These are phyloP conservation scores for Planococcus citri DNA, from an alignment of 1,140 invertebrate genomes.

Conservation along the genomic window DNA sequence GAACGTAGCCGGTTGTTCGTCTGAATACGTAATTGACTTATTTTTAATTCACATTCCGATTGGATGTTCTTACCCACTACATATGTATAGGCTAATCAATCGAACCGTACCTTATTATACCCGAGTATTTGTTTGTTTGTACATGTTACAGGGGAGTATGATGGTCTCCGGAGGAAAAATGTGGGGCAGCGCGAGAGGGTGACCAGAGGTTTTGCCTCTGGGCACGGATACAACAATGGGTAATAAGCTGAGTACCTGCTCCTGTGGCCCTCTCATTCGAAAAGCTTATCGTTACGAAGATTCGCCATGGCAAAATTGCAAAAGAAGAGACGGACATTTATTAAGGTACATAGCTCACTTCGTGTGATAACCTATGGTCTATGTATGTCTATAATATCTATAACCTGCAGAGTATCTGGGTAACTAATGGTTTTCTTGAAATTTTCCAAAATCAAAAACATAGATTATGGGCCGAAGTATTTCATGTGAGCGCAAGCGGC, in stretches of 20 bases:
- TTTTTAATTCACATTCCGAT: too few relatives aligned
- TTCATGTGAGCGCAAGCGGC: conserved; percentile 82
- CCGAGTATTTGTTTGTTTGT: too few relatives aligned
- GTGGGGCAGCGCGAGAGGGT: conserved; percentile 20
- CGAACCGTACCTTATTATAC: too few relatives aligned
- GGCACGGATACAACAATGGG: conserved; percentile 51
- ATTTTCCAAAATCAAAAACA: too few relatives aligned
- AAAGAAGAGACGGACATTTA: conserved; percentile 76
- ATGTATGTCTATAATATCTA: too few relatives aligned
- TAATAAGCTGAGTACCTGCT: conserved; percentile 80
- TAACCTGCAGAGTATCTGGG: too few relatives aligned
- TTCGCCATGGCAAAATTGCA: conserved; percentile 70
- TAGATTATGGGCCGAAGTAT: conserved; percentile 95
- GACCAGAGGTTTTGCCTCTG: conserved; percentile 28
- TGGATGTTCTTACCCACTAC: too few relatives aligned
- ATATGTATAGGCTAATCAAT: too few relatives aligned
- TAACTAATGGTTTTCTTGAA: too few relatives aligned
- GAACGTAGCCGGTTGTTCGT: too few relatives aligned
- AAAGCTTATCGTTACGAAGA: conserved; percentile 90
- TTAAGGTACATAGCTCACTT: conserved; percentile 54
- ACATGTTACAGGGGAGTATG: neutral
- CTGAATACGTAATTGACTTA: too few relatives aligned
- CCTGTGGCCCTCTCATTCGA: conserved; percentile 82
- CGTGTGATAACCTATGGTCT: too few relatives aligned
- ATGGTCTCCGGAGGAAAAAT: neutral